phyloP scores from a whole-genome alignment of 2,113 vertebrate species.

The Centropristis striata region DNA sequence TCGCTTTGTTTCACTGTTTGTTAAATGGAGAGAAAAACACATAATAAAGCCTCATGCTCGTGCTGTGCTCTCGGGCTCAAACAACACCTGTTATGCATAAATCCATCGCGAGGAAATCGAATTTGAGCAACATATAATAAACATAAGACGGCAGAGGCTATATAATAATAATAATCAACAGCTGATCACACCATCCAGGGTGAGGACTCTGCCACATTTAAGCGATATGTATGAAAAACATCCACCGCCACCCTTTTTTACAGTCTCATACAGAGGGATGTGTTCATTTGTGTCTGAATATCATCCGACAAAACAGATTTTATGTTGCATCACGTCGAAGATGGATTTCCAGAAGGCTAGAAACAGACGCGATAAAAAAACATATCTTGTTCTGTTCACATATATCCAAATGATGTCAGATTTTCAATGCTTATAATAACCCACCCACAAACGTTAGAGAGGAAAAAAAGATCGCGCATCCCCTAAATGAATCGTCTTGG shows the following conservation, averaged over 20 bases:
- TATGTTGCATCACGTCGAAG: slow-evolving; percentile 78
- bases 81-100: slow-evolving; percentile 84
- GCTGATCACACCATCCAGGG: slow-evolving; percentile 69
- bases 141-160: slow-evolving; percentile 51
- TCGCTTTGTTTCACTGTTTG: slow-evolving; percentile 68
- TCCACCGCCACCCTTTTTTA: slow-evolving; percentile 72
- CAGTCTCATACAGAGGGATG: slow-evolving; percentile 67
- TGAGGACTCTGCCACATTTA: slow-evolving; percentile 46
- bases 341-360: slow-evolving; percentile 54
- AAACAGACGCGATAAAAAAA: slow-evolving; percentile 38
- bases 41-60: slow-evolving; percentile 71
- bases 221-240: slow-evolving; percentile 43
- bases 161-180: slow-evolving; percentile 65
- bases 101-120: slow-evolving; percentile 69
- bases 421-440: slow-evolving; percentile 76
- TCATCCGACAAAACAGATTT: slow-evolving; percentile 74
- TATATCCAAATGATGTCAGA: slow-evolving; percentile 81
- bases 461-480: slow-evolving; percentile 70
- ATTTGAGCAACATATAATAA: slow-evolving; percentile 61
- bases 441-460: slow-evolving; percentile 73
- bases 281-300: slow-evolving; percentile 68
- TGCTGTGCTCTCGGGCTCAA: slow-evolving; percentile 68
- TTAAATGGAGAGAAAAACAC: slow-evolving; percentile 62
- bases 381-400: slow-evolving; percentile 46
- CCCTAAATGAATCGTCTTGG: slow-evolving; percentile 70